Evolutionary conservation across 2,113 vertebrate species (phyloP), one percentile per base, ranked within the genome.

Genomic region (Ammodytes dubius): DNA sequence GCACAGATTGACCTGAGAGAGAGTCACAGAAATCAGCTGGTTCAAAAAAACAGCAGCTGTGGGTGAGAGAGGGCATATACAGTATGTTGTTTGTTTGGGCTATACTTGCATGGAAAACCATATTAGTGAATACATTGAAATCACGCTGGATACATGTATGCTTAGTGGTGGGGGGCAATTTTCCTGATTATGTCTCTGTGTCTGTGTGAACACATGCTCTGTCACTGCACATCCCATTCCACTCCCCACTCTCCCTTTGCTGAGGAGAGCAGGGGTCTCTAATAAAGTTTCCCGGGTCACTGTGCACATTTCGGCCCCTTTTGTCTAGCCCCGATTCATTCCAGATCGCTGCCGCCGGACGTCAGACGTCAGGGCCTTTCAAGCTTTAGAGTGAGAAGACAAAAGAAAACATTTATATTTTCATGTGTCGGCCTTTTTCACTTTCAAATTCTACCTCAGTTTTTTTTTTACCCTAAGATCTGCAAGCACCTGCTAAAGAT

Each of bases 241-340:
- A 27, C 27, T 27, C 70, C 19, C 65, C 46, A 1, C 79, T 63
- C 13, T 74, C 45, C 43, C 27, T 59, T 77, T 57, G 69, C 42
- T 58, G 67, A 64, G 27, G 54, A 15, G 64, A 15, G 64, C 35
- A 82, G 56, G 83, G 81, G 84, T 82, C 73, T 75, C 3, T 53
- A 64, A 77, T 89, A 86, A 84, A 74, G 69, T 84, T 85, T 88
- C 67, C 43, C 73, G 88, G 88, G 83, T 92, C 84, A 86, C 81
- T 84, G 86, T 88, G 75, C 75, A 85, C 79, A 77, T 87, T 78
- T 74, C 6, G 13, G 14, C 37, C 37, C 9, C 84, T 43, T 86
- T 90, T 91, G 81, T 88, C 53, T 46, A 27, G 27, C 27, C 27
- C 19, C 11, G 12, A 81, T 87, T 86, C 46, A 45, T 84, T 88